Conservation (phyloP, 2,113 vertebrate genomes). For the Rhagologus leucostigma region DNA sequence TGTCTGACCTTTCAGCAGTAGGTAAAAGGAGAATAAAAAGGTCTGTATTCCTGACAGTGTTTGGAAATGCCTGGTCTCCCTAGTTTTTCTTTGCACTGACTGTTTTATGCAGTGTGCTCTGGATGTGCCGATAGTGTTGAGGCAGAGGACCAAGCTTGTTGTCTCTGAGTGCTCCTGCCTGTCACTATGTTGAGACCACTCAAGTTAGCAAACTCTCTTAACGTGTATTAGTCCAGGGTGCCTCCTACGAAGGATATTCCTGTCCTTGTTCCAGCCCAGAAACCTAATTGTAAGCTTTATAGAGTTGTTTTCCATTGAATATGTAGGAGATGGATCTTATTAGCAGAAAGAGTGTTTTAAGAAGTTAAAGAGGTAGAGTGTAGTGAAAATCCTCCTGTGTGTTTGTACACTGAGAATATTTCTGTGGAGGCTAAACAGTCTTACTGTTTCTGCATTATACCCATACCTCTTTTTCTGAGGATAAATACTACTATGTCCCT, state of each 20-base stretch:
- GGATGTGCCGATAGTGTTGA: background rate
- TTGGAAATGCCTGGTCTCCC: background rate
- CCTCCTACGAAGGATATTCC: background rate
- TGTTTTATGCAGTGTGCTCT: background rate
- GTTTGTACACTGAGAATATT: background rate
- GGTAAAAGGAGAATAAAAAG: conserved; percentile 10
- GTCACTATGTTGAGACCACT: background rate
- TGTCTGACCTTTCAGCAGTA: conserved; percentile 27
- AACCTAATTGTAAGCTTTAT: background rate
- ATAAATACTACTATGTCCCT: background rate
- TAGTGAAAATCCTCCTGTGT: background rate
- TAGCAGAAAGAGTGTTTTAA: background rate
- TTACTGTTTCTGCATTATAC: background rate
- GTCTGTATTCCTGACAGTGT: background rate
- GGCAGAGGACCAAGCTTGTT: background rate
- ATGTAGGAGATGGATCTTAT: background rate
- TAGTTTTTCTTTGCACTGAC: background rate
- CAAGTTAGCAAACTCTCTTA: background rate
- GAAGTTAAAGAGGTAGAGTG: background rate
- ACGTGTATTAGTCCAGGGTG: background rate
- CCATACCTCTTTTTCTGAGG: background rate
- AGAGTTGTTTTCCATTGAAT: background rate
- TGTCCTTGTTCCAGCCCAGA: background rate
- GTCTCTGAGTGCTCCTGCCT: background rate
- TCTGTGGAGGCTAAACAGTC: background rate